These are phyloP conservation scores for Ellobius talpinus DNA, from an alignment of 2,113 vertebrate genomes.

Conservation along the genomic window DNA sequence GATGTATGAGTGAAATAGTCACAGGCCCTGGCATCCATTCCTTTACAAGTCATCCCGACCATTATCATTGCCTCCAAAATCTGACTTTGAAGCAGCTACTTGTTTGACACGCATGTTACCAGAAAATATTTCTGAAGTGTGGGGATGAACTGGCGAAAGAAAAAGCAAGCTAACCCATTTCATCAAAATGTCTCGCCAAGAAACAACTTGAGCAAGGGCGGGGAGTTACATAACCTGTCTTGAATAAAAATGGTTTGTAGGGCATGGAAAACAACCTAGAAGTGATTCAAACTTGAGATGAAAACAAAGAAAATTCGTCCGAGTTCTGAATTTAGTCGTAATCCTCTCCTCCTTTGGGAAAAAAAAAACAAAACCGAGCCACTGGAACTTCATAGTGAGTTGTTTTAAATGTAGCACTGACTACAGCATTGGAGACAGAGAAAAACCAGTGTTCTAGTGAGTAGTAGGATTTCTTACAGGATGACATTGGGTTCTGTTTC, in stretches of 20 bases:
- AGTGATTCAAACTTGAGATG: slow-evolving; percentile 53
- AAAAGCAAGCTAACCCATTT: slow-evolving; percentile 30
- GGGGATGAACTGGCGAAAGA: not conserved
- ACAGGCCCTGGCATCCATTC: not conserved
- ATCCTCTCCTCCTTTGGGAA: slow-evolving; percentile 6
- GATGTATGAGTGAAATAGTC: not conserved
- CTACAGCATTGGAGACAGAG: not conserved
- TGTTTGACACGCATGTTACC: slow-evolving; percentile 7
- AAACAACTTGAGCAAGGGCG: not conserved
- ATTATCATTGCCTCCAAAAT: slow-evolving; percentile 38
- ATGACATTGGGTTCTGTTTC: not conserved
- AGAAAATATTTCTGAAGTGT: not conserved
- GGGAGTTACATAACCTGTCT: not conserved
- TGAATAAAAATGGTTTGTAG: slow-evolving; percentile 58
- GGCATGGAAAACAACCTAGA: slow-evolving; percentile 14
- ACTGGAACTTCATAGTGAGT: slow-evolving; percentile 37
- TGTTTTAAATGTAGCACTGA: slow-evolving; percentile 58
- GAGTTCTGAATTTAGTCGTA: slow-evolving; percentile 50
- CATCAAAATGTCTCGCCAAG: slow-evolving; percentile 15
- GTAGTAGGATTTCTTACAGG: not conserved
- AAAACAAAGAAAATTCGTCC: slow-evolving; percentile 63
- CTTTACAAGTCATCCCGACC: not conserved
- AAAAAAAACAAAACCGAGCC: not conserved
- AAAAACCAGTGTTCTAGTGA: not conserved
- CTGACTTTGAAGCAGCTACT: slow-evolving; percentile 47